Conservation (phyloP, 2,797 vertebrate genomes). For the Mormyrops attenuatus region DNA sequence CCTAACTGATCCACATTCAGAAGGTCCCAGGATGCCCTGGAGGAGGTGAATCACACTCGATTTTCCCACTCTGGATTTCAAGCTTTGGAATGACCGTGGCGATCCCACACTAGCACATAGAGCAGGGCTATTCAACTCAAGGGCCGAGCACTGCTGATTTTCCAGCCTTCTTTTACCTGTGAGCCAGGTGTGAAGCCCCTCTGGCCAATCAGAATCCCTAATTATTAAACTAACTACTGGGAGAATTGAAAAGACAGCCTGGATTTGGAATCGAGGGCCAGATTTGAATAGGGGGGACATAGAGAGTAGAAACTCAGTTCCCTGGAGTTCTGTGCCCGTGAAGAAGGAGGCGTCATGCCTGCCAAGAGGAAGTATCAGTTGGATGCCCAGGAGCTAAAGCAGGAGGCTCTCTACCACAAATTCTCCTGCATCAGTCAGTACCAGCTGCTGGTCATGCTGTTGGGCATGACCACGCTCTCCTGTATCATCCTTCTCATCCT, state of each 20-base stretch:
- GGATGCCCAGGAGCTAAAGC: conserved; percentile 75
- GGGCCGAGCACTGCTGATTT: no score
- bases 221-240: no score
- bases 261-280: no score
- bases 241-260: no score
- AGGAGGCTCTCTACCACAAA: conserved; percentile 79
- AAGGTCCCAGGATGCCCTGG: neutral
- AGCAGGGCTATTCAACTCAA: no score
- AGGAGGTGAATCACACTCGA: neutral
- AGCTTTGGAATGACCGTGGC: neutral
- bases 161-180: no score
- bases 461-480: conserved; percentile 69
- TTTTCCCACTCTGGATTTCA: neutral
- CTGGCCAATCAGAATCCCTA: no score
- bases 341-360: conserved; percentile 70
- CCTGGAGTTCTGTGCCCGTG: conserved; percentile 41
- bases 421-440: conserved; percentile 87
- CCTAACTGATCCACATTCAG: neutral
- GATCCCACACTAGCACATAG: neutral
- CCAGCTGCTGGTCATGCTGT: conserved; percentile 77
- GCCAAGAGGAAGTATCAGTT: conserved; percentile 92
- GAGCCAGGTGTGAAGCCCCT: no score
- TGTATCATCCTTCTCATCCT: conserved; percentile 69
- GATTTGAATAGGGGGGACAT: neutral
- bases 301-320: neutral